Evolutionary conservation across 2,797 vertebrate genomes (phyloP), one percentile per base, ranked within the genome.

Genomic region (Ptychobarbus kaznakovi): DNA sequence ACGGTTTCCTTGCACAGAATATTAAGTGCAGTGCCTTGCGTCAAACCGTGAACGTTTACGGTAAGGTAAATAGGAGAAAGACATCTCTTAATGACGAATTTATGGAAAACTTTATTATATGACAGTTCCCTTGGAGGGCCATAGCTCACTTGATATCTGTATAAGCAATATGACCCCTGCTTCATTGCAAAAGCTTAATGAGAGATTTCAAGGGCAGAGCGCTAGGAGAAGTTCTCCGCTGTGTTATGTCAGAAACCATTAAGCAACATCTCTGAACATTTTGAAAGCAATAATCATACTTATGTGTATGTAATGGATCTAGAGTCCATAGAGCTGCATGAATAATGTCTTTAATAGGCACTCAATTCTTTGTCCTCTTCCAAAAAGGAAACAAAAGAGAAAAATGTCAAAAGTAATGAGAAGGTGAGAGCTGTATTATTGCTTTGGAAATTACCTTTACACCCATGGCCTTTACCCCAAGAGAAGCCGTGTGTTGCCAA

Each of bases 321-420:
- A 76, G 76, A 90, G 87, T 90, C 87, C 82, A 90, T 85, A 84
- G 87, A 87, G 85, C 74, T 38, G 89, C 86, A 90, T 94, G 92
- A 95, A 94, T 93, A 92, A 94, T 94, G 92, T 91, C 81, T 94
- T 93, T 93, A 92, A 94, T 94, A 90, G 92, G 87, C 91, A 89
- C 88, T 28, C 32, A 46, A 72, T 82, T 91, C 91, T 92, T 66
- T 68, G 92, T 90, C 68, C 20, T 83, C 51, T 61, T 72, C 90
- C 86, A 91, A 90, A 85, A 87, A 90, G 78, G 89, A 87, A 90
- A 84, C 86, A 89, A 76, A 89, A 75, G 46, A 80, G 83, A 87
- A 65, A 91, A 90, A 91, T 86, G 90, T 94, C 88, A 90, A 88
- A 72, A 69, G 91, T 85, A 84, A 87, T 92, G 88, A 77, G 88